Evolutionary conservation across 1,140 invertebrate genomes (phyloP), one percentile per base, ranked within the genome.

Genomic region (Drosophila neocordata): DNA sequence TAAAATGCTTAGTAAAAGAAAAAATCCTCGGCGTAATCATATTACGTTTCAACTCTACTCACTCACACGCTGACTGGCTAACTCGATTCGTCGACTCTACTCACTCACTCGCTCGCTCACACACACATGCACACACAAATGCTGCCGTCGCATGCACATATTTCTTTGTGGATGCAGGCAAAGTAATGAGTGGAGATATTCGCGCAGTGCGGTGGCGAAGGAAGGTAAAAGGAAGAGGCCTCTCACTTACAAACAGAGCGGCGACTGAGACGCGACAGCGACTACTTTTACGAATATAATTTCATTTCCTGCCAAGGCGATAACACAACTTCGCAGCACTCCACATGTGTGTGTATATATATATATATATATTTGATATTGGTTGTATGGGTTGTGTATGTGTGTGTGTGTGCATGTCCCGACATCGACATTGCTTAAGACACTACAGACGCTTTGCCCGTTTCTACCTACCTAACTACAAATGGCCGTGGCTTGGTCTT

Each of bases 231-330:
- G 9, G 57, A 37, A 60, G 60, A 73, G 62, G 55, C 56, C 70
- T 69, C 62, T 73, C 62, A 73, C 71, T 73, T 76, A 75, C 72
- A 75, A 69, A 59, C 72, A 68, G 60, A 44, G 15, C 41, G 41
- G 13, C 41, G 15, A 18, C 41, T 41, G 38, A 15, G 38, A 41
- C 38, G 41, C 41, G 41, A 48, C 64, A 65, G 65, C 72, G 72
- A 75, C 72, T 74, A 73, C 63, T 74, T 75, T 85, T 85, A 78
- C 82, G 82, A 87, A 85, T 87, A 85, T 87, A 85, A 85, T 85
- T 85, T 79, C 82, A 85, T 85, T 85, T 85, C 82, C 82, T 85
- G 82, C 83, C 82, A 85, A 85, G 83, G 82, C 82, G 83, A 85
- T 85, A 84, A 84, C 80, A 84, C 80, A 87, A 78, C 78, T 65